These are phyloP conservation scores for Drosophila pachea DNA, from an alignment of 1,140 invertebrate genomes.

Conservation along the genomic window DNA sequence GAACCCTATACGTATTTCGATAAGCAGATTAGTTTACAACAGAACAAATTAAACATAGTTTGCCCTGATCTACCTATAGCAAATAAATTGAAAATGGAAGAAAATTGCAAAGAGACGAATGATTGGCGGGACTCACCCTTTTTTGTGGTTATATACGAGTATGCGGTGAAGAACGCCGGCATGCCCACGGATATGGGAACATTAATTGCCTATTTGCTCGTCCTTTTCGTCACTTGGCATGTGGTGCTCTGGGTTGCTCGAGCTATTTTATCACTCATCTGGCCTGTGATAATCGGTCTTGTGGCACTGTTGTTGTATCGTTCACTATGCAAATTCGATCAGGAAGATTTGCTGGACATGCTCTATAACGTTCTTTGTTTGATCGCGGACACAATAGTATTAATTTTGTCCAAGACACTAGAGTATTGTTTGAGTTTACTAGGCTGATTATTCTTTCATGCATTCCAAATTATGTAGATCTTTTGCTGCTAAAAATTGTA, in stretches of 20 bases:
- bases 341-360: constrained; percentile 20
- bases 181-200: constrained; percentile 53
- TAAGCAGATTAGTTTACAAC: neutral
- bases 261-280: constrained; percentile 40
- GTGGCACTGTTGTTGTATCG: constrained; percentile 32
- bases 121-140: constrained; percentile 30
- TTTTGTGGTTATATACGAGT: constrained; percentile 33
- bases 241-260: constrained; percentile 20
- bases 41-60: neutral
- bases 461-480: constrained; percentile 2
- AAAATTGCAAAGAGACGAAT: neutral
- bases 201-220: constrained; percentile 44
- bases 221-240: constrained; percentile 44
- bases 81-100: constrained; percentile 29
- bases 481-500: neutral
- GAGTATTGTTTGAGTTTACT: constrained; percentile 1
- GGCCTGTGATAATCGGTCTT: constrained; percentile 40
- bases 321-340: constrained; percentile 15
- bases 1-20: neutral
- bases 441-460: neutral
- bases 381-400: neutral
- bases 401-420: neutral
- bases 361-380: neutral
- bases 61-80: neutral
- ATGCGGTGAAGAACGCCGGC: constrained; percentile 40